Base-by-base conservation (phyloP, 1,140 invertebrate species). In the Drosophila ogumai region DNA sequence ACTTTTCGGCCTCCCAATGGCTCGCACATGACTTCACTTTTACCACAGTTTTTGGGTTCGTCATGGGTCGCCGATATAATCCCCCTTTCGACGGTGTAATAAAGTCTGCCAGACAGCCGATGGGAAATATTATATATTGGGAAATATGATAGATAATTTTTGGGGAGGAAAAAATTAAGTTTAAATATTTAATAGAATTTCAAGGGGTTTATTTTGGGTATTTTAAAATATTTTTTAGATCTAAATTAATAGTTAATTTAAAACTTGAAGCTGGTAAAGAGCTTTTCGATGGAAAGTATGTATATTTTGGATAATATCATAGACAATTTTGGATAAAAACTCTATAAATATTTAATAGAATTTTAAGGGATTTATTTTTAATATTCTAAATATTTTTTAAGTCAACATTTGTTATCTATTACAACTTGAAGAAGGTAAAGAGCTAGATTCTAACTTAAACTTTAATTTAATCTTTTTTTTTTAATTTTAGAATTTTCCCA, bases 1-100 rank as follows among this genome's bases (percentile, higher is more conserved):
- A 86, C 82, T 86, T 73, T 86, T 87, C 71, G 63, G 66, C 68
- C 5, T 31, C 63, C 55, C 54, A 54, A 59, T 31, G 60, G 57
- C 52, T 49, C 34, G 75, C 74, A 65, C 73, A 75, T 65, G 58
- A 75, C 46, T 76, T 77, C 49, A 77, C 75, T 78, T 78, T 78
- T 78, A 77, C 75, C 75, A 28, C 44, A 17, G 41, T 19, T 32
- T 25, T 40, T 43, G 12, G 36, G 63, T 41, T 68, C 65, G 65
- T 63, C 63, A 66, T 66, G 63, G 63, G 63, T 66, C 63, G 19
- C 31, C 28, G 31, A 31, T 19, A 17, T 36, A 8, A 43, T 12
- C 63, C 15, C 10, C 10, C 9, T 10, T 28, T 28, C 12, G 44
- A 47, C 3, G 28, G 7, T 25, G 17, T 40, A 34, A 50, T 67